Evolutionary conservation across 1,140 invertebrate species (phyloP).

Genomic region (Charaxes varanes): DNA sequence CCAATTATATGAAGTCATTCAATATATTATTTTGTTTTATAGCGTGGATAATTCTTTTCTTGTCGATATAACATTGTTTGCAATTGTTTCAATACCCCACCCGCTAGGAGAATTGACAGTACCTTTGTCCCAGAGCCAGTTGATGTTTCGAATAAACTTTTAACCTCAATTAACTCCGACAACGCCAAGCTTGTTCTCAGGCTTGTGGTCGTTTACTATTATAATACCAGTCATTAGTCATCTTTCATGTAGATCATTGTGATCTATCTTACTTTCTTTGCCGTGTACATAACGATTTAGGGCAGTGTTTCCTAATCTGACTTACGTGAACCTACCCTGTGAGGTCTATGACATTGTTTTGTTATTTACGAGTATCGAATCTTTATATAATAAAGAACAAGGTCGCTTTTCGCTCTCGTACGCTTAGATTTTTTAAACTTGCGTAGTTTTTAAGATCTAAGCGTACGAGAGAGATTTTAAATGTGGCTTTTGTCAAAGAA

Average conservation of each 20-base stretch:
- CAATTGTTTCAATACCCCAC: constrained; percentile 22
- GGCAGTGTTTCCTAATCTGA: too few relatives aligned
- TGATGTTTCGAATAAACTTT: constrained; percentile 46
- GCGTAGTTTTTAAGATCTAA: too few relatives aligned
- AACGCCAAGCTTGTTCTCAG: constrained; percentile 41
- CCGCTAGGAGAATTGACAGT: constrained; percentile 37
- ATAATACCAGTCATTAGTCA: constrained; percentile 46
- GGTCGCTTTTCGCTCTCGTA: too few relatives aligned
- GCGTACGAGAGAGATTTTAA: too few relatives aligned
- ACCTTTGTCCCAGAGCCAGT: constrained; percentile 49
- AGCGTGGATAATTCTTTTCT: constrained; percentile 26
- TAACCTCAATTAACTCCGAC: constrained; percentile 57
- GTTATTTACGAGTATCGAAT: too few relatives aligned
- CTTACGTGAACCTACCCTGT: too few relatives aligned
- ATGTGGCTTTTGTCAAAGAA: too few relatives aligned
- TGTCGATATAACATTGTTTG: constrained; percentile 40
- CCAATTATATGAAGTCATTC: too few relatives aligned
- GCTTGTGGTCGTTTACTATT: constrained; percentile 54
- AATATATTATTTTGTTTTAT: too few relatives aligned
- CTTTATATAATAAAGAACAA: too few relatives aligned
- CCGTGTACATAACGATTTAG: constrained; percentile 9
- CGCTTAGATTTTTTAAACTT: too few relatives aligned
- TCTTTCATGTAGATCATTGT: constrained; percentile 41
- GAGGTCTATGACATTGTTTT: too few relatives aligned
- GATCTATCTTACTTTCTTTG: constrained; percentile 29